Percentiles rank a stretch among this genome's conserved stretches.
These are phyloP conservation scores for Vireo altiloquus DNA, from an alignment of 2,113 vertebrate species.

Conservation along the genomic window DNA sequence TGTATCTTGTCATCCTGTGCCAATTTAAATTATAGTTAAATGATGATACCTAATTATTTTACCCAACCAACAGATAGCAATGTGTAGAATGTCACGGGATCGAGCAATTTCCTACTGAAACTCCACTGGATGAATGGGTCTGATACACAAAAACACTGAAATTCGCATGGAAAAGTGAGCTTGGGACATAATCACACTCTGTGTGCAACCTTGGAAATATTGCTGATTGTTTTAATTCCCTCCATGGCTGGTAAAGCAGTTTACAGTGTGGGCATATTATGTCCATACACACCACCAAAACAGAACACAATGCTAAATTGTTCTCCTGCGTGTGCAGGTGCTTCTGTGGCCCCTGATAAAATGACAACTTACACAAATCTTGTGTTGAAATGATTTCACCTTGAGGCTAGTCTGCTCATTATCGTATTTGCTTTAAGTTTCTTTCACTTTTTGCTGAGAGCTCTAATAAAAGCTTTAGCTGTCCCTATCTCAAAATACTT, in stretches of 20 bases:
- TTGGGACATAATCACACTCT: neutral
- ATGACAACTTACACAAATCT: neutral
- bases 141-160: neutral
- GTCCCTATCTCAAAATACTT: neutral
- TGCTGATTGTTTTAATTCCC: neutral
- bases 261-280: neutral
- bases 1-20: neutral
- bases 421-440: neutral
- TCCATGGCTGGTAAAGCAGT: neutral
- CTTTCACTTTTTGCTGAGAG: neutral
- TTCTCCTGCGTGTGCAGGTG: neutral
- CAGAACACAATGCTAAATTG: neutral
- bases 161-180: neutral
- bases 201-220: neutral
- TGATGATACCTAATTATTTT: neutral
- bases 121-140: neutral
- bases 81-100: neutral
- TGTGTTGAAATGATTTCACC: neutral
- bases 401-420: neutral
- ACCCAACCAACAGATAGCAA: neutral
- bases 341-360: neutral
- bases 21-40: neutral
- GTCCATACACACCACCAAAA: neutral
- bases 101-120: neutral
- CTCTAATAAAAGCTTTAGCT: neutral